Percentiles rank a stretch among this genome's conserved stretches.
These are phyloP conservation scores for Camelus bactrianus DNA, from an alignment of 2,113 vertebrate species.

Conservation along the genomic window DNA sequence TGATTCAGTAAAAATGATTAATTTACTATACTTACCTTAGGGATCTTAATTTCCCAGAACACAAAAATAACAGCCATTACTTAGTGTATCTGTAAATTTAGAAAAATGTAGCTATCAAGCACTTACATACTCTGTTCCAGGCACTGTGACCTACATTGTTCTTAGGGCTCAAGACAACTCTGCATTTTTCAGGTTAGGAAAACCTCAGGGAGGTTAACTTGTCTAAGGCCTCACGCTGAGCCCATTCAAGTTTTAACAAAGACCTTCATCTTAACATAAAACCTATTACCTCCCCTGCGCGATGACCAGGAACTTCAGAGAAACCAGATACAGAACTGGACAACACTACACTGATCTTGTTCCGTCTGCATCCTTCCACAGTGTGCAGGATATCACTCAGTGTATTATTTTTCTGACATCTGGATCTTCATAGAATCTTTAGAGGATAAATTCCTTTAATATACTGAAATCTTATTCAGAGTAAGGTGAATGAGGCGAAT, in stretches of 20 bases:
- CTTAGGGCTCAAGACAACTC: not conserved
- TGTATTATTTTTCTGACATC: not conserved
- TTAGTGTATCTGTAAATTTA: not conserved
- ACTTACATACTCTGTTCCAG: not conserved
- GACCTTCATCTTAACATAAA: constrained; percentile 40
- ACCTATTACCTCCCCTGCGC: not conserved
- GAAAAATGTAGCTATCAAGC: not conserved
- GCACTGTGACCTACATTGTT: not conserved
- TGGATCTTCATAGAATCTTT: not conserved
- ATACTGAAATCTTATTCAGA: not conserved
- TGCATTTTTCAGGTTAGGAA: not conserved
- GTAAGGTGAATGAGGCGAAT: not conserved
- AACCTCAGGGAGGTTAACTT: not conserved
- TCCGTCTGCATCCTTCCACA: not conserved
- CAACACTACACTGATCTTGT: not conserved
- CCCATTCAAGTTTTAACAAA: not conserved
- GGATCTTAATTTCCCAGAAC: not conserved
- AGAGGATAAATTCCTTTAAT: not conserved
- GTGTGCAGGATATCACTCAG: not conserved
- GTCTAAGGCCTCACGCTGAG: not conserved
- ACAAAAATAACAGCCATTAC: constrained; percentile 2
- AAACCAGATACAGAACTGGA: not conserved
- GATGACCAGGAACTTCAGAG: not conserved
- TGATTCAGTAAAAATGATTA: not conserved
- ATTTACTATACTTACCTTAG: not conserved